phyloP scores from a whole-genome alignment of 1,140 invertebrate genomes.

The Drosophila varians region DNA sequence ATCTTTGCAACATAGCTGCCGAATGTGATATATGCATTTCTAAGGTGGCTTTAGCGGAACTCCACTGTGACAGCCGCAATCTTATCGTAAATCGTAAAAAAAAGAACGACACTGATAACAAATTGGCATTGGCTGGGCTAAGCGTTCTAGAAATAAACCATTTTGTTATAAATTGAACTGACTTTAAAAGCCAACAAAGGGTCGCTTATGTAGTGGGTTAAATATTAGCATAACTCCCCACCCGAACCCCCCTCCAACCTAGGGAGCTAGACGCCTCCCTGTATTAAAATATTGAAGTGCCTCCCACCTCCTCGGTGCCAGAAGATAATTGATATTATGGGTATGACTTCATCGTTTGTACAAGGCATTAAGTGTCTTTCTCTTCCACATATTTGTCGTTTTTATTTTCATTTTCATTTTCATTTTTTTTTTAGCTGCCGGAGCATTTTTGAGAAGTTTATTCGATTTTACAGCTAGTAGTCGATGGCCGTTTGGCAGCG shows the following conservation, averaged over 20 bases:
- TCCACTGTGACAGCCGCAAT: conserved; percentile 37
- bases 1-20: conserved; percentile 4
- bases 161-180: conserved; percentile 6
- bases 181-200: conserved; percentile 32
- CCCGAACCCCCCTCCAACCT: background rate
- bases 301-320: conserved; percentile 12
- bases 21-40: background rate
- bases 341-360: conserved; percentile 69
- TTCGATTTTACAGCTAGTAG: conserved; percentile 54
- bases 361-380: conserved; percentile 44
- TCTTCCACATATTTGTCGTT: conserved; percentile 8
- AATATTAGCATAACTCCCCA: conserved; percentile 51
- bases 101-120: conserved; percentile 38
- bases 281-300: background rate
- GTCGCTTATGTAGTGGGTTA: conserved; percentile 43
- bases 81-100: conserved; percentile 48
- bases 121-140: conserved; percentile 43
- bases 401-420: conserved; percentile 2
- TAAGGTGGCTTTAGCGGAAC: conserved; percentile 11
- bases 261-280: conserved; percentile 3
- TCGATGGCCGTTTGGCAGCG: conserved; percentile 13
- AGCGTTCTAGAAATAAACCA: conserved; percentile 12
- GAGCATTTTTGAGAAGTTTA: conserved; percentile 50
- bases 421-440: background rate
- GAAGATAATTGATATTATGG: conserved; percentile 56